Base-by-base conservation (phyloP, 2,888 invertebrate genomes). In the Plemyria rubiginata region DNA sequence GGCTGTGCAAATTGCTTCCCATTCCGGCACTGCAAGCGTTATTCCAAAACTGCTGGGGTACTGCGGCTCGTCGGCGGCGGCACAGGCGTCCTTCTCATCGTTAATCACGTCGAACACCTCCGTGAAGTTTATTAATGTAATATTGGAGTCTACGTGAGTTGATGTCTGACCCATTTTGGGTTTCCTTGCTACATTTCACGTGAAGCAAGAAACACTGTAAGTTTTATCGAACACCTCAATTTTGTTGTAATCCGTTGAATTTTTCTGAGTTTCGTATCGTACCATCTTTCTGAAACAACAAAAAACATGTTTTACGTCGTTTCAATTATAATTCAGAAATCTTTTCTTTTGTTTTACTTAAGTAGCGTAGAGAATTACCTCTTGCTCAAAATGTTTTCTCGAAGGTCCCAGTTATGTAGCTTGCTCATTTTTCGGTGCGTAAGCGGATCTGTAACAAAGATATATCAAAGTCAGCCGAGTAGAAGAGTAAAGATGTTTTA, bases 1-100 rank as follows among this genome's bases (percentile, higher is more conserved):
- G n/a, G 97, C 96, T 11, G 97, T 97, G 59, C 96, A 90, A 63
- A 96, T 93, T 4, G 97, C 97, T 84, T 97, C 97, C 97, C 97
- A 97, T 86, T 96, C 95, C 40, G 97, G 96, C 4, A 97, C 94
- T 11, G 96, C 96, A 64, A 96, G 92, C 58, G 94, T 94, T 54
- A 95, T 93, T n/a, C 97, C 97, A 66, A 96, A 93, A 73, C 94
- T 94, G 78, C 95, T 96, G 69, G 93, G 93, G 81, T 95, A 95
- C 78, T 87, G 87, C 49, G 92, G 92, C 67, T 91, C 92, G 66
- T 92, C 92, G 38, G 84, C 84, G 49, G 87, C 89, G 49, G 80
- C 87, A 67, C 92, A 92, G 32, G 74, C 86, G 54, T 84, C 94
- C 87, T 78, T 94, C 76, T 86, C 83, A 76, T 85, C 84, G 51